These are phyloP conservation scores for Drosophila sp. DNA, from an alignment of 1,140 invertebrate species.

Conservation along the genomic window DNA sequence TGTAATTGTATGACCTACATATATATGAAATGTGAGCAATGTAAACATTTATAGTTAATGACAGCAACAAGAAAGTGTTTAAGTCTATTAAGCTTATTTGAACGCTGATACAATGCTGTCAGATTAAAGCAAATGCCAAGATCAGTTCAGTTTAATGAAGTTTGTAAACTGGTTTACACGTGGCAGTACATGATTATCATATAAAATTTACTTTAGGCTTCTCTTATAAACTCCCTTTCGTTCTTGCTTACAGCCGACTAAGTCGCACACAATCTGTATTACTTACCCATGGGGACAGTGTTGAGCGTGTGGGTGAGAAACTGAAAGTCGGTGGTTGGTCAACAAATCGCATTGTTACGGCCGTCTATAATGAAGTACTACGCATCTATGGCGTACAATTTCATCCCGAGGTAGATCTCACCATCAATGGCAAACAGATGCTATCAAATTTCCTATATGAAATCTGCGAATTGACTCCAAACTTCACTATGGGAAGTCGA, in stretches of 20 bases:
- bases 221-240: neutral
- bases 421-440: conserved; percentile 95
- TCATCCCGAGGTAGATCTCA: conserved; percentile 97
- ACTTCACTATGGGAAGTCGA: conserved; percentile 94
- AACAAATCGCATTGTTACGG: conserved; percentile 91
- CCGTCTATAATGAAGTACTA: conserved; percentile 95
- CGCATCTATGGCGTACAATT: conserved; percentile 99
- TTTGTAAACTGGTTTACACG: conserved; percentile 78
- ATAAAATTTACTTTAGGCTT: neutral
- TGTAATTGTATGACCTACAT: too few relatives aligned
- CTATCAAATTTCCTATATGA: conserved; percentile 97
- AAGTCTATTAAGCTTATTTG: conserved; percentile 44
- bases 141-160: conserved; percentile 73
- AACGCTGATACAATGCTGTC: conserved; percentile 81
- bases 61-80: conserved; percentile 75
- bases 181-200: conserved; percentile 62
- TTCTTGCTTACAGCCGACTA: conserved; percentile 87
- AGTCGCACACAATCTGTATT: conserved; percentile 94
- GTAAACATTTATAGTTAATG: neutral
- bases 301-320: conserved; percentile 94
- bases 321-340: conserved; percentile 94
- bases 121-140: conserved; percentile 64
- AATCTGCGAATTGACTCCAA: conserved; percentile 92
- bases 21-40: neutral
- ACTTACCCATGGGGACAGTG: conserved; percentile 98